Evolutionary conservation across 1,140 invertebrate genomes (phyloP), one percentile per base, ranked within the genome.

Genomic region (Argopecten irradians): DNA sequence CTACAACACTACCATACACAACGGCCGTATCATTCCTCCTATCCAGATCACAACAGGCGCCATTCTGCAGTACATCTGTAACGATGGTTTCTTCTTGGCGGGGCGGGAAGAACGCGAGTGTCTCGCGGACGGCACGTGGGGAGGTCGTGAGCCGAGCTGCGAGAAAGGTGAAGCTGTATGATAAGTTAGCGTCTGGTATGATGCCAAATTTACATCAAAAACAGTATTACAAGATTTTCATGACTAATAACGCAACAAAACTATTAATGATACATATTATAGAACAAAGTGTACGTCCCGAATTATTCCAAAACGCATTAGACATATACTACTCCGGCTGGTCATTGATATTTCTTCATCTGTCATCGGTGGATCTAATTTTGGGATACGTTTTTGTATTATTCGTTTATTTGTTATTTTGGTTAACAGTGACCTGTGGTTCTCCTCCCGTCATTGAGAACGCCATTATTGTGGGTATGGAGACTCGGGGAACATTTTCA

Each of bases 401-500:
- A n/a, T n/a, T n/a, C n/a, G n/a, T n/a, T n/a, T n/a, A n/a, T n/a
- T n/a, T n/a, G n/a, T n/a, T n/a, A n/a, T n/a, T n/a, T n/a, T n/a
- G n/a, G n/a, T 19, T 87, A 89, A 33, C 83, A 93, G 93, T 92
- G 71, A 90, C 90, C 0, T 93, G 93, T 82, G 89, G 90, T 16
- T 88, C 86, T 0, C 93, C 93, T 0, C 92, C 93, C 0, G 35
- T 83, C 34, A 86, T 93, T 41, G 87, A 89, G 22, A 34, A 92
- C 84, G 93, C 93, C 14, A 86, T 87, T 13, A 91, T 92, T 34
- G 90, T 92, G 87, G 91, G 86, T 32, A 86, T 86, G 11, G 89
- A 85, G 33, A 88, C 94, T 87, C 94, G 93, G 2, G 94, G 93
- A 7, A 93, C 95, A 34, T 97, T 96, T 92, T 95, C 96, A 16